These are phyloP conservation scores for Lethenteron reissneri DNA, from an alignment of 2,113 vertebrate species.

Conservation along the genomic window DNA sequence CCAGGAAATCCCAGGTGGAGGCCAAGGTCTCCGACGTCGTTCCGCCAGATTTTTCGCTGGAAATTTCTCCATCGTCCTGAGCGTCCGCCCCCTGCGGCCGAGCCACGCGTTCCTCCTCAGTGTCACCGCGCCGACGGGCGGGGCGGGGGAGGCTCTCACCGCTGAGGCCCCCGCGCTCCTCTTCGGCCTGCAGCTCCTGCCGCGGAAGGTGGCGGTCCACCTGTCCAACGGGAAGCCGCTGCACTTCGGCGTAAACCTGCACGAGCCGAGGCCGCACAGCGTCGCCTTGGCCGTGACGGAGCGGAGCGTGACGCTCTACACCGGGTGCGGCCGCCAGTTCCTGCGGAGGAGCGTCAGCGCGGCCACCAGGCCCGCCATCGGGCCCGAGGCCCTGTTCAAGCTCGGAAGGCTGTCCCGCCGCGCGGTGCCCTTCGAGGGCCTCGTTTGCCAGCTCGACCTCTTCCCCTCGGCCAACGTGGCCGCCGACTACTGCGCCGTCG, in stretches of 20 bases:
- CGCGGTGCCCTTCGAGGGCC: constrained; percentile 49
- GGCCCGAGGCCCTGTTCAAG: constrained; percentile 34
- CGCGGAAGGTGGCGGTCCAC: too few species aligned
- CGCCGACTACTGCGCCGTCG: constrained; percentile 52
- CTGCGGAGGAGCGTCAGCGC: constrained; percentile 31
- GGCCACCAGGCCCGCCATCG: constrained; percentile 27
- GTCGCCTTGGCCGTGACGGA: constrained; percentile 41
- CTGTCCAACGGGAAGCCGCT: too few species aligned
- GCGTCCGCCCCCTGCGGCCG: too few species aligned
- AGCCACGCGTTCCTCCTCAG: too few species aligned
- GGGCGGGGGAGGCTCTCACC: too few species aligned
- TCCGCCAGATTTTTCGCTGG: too few species aligned
- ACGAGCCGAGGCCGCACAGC: constrained; percentile 47
- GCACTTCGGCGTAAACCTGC: constrained; percentile 43
- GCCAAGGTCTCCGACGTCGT: too few species aligned
- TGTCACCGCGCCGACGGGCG: too few species aligned
- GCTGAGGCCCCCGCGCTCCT: too few species aligned
- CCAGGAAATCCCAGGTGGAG: too few species aligned
- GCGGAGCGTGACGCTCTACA: constrained; percentile 39
- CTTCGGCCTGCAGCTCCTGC: too few species aligned
- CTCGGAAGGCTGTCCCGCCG: constrained; percentile 59
- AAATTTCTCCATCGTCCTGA: too few species aligned
- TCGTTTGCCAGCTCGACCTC: constrained; percentile 68
- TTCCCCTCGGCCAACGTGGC: constrained; percentile 55
- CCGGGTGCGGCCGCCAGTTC: constrained; percentile 41